Evolutionary conservation across 2,888 invertebrate genomes (phyloP), one percentile per base, ranked within the genome.

Genomic region (Sesia bembeciformis): DNA sequence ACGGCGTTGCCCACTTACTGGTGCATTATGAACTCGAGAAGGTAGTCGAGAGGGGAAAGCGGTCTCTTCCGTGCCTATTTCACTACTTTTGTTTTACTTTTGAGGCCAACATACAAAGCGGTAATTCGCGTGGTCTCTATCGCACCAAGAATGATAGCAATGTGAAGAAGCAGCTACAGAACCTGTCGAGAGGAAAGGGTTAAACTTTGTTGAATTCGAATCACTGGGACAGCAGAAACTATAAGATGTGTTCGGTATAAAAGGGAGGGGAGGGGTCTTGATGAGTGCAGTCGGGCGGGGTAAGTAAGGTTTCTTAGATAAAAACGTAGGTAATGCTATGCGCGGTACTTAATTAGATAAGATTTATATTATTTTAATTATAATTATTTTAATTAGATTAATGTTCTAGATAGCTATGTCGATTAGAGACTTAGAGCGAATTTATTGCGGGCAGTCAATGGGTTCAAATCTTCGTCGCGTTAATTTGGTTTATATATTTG

Each of bases 1-100:
- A 83, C 79, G 74, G 74, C 72, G 72, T 81, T 74, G 78, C 75
- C 76, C 73, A 72, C 62, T 63, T 78, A 83, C 81, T 71, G 67
- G 79, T 68, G 66, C 59, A 68, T 55, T 62, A 84, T 77, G 65
- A 81, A 63, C 39, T 53, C 54, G 50, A 74, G 73, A 72, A 76
- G 75, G 72, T 78, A 39, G 49, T 8, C 8, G 23, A 23, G 23
- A 46, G 7, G 46, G 46, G 23, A 46, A 46, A 46, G 46, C 46
- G n/a, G n/a, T n/a, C 8, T 23, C 23, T 23, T 23, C 23, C 23
- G 23, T 23, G 23, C 23, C n/a, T 46, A 5, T 4, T 43, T 43
- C 8, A 23, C 23, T 46, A 4, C 46, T 46, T 46, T 46, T 46
- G 23, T 46, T 41, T 46, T 46, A 46, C 4, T n/a, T 3, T 23